A percentile compares a stretch with the other conserved stretches of the same genome.
Conservation (phyloP, 2,888 invertebrate species). For the Microplitis manilae region DNA sequence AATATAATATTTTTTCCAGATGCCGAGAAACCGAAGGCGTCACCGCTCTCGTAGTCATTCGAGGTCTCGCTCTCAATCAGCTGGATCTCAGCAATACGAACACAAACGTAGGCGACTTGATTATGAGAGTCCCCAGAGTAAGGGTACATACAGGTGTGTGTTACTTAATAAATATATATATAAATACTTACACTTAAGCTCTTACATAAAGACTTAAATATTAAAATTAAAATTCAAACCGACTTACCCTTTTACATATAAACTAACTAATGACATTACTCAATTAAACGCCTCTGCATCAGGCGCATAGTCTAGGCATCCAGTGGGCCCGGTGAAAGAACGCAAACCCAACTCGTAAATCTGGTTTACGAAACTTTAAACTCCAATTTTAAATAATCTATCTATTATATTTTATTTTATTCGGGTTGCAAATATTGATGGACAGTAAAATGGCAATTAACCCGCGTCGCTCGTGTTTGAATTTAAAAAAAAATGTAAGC, state of each 20-base stretch:
- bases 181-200: neutral
- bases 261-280: conserved; percentile 3
- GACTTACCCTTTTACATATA: conserved; percentile 2
- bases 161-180: conserved; percentile 13
- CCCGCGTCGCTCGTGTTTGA: neutral
- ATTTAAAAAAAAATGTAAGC: conserved; percentile 46
- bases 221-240: neutral
- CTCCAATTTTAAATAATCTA: neutral
- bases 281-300: conserved; percentile 26
- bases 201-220: neutral
- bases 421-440: no score
- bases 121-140: conserved; percentile 75
- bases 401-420: no score
- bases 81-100: conserved; percentile 74
- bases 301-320: neutral
- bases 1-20: conserved; percentile 73
- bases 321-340: neutral
- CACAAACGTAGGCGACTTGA: conserved; percentile 83
- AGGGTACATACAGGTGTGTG: conserved; percentile 78
- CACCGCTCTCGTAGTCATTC: conserved; percentile 81
- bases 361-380: neutral
- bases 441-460: no score
- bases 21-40: conserved; percentile 88
- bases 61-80: conserved; percentile 70
- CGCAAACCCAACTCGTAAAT: neutral